Evolutionary conservation across 64 coral and sea anemone genomes (phyloP).

Genomic region (Anthopleura sola): DNA sequence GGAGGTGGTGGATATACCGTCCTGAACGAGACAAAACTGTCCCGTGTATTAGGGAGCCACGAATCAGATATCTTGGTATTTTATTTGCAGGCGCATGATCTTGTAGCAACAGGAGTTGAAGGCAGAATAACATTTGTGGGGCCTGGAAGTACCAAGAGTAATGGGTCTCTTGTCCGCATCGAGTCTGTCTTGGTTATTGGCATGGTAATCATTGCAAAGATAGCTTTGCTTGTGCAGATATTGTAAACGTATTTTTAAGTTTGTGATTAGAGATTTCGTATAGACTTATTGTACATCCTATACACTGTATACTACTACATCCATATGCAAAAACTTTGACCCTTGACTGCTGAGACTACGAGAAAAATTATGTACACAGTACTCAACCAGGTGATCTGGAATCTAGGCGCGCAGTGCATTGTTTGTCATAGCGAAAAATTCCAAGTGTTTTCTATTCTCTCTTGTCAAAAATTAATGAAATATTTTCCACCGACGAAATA

Average conservation of each 20-base stretch:
- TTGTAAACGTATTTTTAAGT: not conserved
- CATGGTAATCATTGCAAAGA: not conserved
- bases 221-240: not conserved
- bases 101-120: conserved; percentile 41
- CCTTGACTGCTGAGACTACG: no score
- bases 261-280: no score
- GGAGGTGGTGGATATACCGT: conserved; percentile 57
- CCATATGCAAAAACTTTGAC: no score
- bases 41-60: conserved; percentile 34
- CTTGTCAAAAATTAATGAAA: no score
- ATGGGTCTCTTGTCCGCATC: not conserved
- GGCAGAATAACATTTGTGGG: conserved; percentile 53
- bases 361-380: no score
- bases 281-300: no score
- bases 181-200: not conserved
- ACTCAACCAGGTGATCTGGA: no score
- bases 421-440: no score
- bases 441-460: no score
- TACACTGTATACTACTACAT: no score
- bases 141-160: not conserved
- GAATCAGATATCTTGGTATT: conserved; percentile 22
- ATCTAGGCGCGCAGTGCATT: no score
- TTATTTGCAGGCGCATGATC: conserved; percentile 55
- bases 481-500: no score
- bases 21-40: conserved; percentile 40